Conservation (phyloP, 2,888 invertebrate species). For the Sphaerophoria rueppellii region DNA sequence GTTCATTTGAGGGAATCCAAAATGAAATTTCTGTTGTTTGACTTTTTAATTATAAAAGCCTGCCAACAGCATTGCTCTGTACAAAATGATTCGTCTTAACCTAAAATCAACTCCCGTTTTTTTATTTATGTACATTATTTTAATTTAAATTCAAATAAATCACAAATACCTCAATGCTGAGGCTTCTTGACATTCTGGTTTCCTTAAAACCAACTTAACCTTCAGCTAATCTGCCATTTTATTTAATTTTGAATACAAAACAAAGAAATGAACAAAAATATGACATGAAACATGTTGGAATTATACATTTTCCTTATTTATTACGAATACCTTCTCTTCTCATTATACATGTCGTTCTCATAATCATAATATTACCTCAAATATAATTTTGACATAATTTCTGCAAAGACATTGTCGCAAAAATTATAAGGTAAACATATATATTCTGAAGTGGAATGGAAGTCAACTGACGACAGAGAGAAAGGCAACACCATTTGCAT, state of each 20-base stretch:
- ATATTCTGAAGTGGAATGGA: slow-evolving; percentile 34
- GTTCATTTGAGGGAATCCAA: too few species aligned
- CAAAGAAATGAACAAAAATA: slow-evolving; percentile 35
- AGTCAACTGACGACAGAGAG: too few species aligned
- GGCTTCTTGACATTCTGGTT: slow-evolving; percentile 13
- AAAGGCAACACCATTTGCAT: slow-evolving; percentile 59
- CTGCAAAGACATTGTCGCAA: neutral
- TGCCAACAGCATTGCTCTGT: neutral
- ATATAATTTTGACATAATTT: slow-evolving; percentile 61
- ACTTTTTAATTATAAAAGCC: too few species aligned
- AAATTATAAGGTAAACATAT: neutral
- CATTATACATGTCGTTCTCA: neutral
- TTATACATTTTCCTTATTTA: slow-evolving; percentile 50
- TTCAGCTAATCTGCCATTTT: slow-evolving; percentile 37
- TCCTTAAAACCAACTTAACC: slow-evolving; percentile 6
- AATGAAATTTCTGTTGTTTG: too few species aligned
- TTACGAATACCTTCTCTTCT: slow-evolving; percentile 24
- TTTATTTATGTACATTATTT: neutral
- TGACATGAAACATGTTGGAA: slow-evolving; percentile 45
- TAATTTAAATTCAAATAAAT: slow-evolving; percentile 2
- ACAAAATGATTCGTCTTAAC: neutral
- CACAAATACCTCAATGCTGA: neutral
- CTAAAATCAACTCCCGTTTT: neutral
- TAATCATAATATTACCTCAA: slow-evolving; percentile 32
- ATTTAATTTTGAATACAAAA: slow-evolving; percentile 21